Evolutionary conservation across 2,888 invertebrate genomes (phyloP).

Genomic region (Synanthedon andrenaeformis): DNA sequence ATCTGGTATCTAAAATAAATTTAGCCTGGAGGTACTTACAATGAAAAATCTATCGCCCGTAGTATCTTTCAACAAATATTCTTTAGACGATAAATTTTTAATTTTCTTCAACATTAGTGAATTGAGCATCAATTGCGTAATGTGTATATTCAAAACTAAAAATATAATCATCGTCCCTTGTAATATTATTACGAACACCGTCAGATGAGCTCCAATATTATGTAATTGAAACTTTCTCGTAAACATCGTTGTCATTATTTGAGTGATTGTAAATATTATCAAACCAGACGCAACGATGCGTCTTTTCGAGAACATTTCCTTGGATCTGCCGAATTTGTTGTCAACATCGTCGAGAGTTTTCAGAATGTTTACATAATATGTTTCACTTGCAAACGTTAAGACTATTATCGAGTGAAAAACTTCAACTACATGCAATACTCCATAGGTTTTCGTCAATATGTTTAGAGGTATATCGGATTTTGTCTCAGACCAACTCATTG

Average conservation of each 20-base stretch:
- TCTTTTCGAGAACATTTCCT: neutral
- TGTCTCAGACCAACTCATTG: neutral
- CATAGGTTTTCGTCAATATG: neutral
- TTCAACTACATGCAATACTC: neutral
- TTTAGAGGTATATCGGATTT: neutral
- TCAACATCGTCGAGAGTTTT: neutral
- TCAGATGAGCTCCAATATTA: neutral
- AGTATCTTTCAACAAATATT: conserved; percentile 1
- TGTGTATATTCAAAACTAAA: neutral
- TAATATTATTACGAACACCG: neutral
- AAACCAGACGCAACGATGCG: neutral
- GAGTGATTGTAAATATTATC: neutral
- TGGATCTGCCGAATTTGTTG: neutral
- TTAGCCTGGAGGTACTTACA: neutral
- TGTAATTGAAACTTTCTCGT: neutral
- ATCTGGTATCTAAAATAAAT: no score
- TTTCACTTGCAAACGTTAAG: neutral
- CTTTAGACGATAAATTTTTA: neutral
- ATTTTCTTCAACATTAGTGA: neutral
- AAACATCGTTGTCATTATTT: neutral
- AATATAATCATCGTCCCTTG: neutral
- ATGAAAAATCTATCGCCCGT: neutral
- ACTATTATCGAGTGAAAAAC: neutral
- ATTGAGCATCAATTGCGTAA: neutral
- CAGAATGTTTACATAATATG: neutral